Percentiles rank a stretch among this genome's conserved stretches.
phyloP scores from a whole-genome alignment of 1,140 invertebrate species.

The Microvelia longipes region DNA sequence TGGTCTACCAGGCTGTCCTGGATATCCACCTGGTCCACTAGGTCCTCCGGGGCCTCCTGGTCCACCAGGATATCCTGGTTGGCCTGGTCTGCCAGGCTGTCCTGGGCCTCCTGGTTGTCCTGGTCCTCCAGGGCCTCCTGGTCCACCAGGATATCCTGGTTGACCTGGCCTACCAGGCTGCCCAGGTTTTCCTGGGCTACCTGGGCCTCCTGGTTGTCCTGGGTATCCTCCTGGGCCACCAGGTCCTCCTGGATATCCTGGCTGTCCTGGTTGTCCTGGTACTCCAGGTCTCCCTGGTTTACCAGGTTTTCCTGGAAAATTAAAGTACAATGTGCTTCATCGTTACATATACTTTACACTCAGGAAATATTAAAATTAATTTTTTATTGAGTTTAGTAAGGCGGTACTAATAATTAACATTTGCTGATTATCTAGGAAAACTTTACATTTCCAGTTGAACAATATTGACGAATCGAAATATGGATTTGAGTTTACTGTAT shows the following conservation, averaged over 20 bases:
- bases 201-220: slow-evolving; percentile 13
- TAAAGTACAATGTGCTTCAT: too few relatives aligned
- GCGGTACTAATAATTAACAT: too few relatives aligned
- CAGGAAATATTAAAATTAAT: too few relatives aligned
- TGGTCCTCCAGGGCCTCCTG: slow-evolving; percentile 17
- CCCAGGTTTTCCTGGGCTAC: slow-evolving; percentile 18
- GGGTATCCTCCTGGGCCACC: slow-evolving; percentile 5
- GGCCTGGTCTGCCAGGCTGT: slow-evolving; percentile 14
- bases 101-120: slow-evolving; percentile 10
- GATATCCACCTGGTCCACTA: slow-evolving; percentile 19
- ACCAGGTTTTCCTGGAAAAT: slow-evolving; percentile 16
- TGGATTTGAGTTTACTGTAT: too few relatives aligned
- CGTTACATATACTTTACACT: slow-evolving; percentile 13
- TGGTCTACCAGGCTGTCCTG: slow-evolving; percentile 10
- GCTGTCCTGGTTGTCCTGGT: slow-evolving; percentile 18
- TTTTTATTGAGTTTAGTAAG: too few relatives aligned
- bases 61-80: slow-evolving; percentile 11
- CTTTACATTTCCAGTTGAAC: too few relatives aligned
- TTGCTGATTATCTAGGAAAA: too few relatives aligned
- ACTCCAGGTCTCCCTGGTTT: slow-evolving; percentile 7
- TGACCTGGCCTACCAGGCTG: slow-evolving; percentile 20
- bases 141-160: slow-evolving; percentile 18
- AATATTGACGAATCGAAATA: too few relatives aligned
- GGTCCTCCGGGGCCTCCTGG: slow-evolving; percentile 19
- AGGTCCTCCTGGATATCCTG: slow-evolving; percentile 2